These are phyloP conservation scores for Chelonoidis abingdonii DNA, from an alignment of 2,113 vertebrate genomes.

Conservation along the genomic window DNA sequence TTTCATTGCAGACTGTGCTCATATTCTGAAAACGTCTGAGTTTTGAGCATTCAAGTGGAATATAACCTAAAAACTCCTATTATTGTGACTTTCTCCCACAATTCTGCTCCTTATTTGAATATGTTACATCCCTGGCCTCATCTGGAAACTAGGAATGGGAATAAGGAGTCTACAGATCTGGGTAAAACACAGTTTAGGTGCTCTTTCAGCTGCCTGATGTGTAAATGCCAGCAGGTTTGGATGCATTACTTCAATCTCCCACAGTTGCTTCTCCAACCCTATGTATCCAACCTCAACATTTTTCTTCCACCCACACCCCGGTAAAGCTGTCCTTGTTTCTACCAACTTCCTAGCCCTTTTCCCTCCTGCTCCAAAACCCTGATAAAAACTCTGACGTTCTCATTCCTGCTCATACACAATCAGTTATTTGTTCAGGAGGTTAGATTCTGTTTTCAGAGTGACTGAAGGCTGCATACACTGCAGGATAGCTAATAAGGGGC, in stretches of 20 bases:
- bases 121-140: not conserved
- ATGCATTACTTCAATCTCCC: not conserved
- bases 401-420: not conserved
- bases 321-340: not conserved
- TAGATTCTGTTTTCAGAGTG: not conserved
- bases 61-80: fast-evolving
- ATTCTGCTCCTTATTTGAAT: not conserved
- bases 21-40: not conserved
- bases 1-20: not conserved
- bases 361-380: not conserved
- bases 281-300: not conserved
- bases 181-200: fast-evolving
- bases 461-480: not conserved
- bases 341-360: not conserved
- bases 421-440: not conserved
- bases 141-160: fast-evolving
- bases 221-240: not conserved
- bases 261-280: not conserved
- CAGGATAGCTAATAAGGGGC: not conserved
- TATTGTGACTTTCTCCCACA: not conserved
- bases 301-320: not conserved
- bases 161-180: not conserved
- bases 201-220: not conserved
- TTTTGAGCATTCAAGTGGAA: fast-evolving
- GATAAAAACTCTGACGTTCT: not conserved